Conservation (phyloP, 37 sponge, comb jelly and placozoan species). For the Agelas oroides region DNA sequence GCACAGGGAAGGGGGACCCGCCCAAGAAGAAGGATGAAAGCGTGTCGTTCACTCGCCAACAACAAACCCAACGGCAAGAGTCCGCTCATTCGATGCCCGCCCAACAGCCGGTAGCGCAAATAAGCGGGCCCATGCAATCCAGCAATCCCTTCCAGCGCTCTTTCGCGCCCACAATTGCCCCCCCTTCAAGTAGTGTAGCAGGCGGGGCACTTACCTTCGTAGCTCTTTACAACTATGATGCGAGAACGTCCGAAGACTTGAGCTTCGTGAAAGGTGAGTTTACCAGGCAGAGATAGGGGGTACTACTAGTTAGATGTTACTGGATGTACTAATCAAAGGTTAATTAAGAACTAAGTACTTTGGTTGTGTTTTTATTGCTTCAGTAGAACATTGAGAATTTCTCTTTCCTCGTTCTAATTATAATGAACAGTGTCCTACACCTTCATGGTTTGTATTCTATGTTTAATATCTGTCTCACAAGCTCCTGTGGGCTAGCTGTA, state of each 20-base stretch:
- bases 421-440: too few relatives aligned
- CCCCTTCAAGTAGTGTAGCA: not conserved
- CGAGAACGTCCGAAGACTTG: constrained; percentile 90
- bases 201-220: constrained; percentile 55
- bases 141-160: constrained; percentile 21
- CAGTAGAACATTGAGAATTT: too few relatives aligned
- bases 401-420: too few relatives aligned
- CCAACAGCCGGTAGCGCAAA: not conserved
- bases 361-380: too few relatives aligned
- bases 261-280: constrained; percentile 78
- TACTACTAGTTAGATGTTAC: not conserved
- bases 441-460: too few relatives aligned
- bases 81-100: too few relatives aligned
- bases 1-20: constrained; percentile 32
- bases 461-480: too few relatives aligned
- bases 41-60: constrained; percentile 7
- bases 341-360: too few relatives aligned
- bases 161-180: not conserved
- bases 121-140: not conserved
- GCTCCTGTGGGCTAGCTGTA: too few relatives aligned
- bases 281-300: not conserved
- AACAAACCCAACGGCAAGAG: not conserved
- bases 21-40: constrained; percentile 36
- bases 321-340: too few relatives aligned
- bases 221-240: constrained; percentile 93